Conservation (phyloP, 2,797 vertebrate species). For the Hozukius guyotensis region DNA sequence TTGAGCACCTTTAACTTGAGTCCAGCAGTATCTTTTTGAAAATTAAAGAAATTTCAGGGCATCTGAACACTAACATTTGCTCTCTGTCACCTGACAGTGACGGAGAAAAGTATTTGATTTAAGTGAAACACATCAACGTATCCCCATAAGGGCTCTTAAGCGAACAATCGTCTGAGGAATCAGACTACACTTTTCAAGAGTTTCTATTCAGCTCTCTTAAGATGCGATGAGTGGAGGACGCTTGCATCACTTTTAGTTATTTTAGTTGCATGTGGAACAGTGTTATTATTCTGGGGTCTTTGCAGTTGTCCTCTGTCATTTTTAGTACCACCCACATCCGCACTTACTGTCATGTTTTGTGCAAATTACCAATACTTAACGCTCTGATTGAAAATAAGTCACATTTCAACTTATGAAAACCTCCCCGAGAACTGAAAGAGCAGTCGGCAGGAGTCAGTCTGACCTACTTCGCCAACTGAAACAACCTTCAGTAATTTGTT, state of each 20-base stretch:
- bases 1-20: not conserved
- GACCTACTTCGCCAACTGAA: conserved; percentile 16
- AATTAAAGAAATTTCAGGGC: not conserved
- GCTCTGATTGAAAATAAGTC: not conserved
- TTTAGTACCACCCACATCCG: conserved; percentile 10
- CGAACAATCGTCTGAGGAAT: conserved; percentile 8
- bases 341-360: not conserved
- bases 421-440: not conserved
- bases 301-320: conserved; percentile 9
- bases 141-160: conserved; percentile 29
- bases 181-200: conserved; percentile 4
- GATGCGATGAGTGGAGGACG: not conserved
- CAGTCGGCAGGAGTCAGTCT: not conserved
- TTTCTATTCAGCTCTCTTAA: conserved; percentile 3
- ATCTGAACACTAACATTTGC: conserved; percentile 8
- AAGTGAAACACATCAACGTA: conserved; percentile 15
- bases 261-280: conserved; percentile 1
- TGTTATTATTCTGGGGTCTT: conserved; percentile 8
- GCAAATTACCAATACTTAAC: not conserved
- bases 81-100: conserved; percentile 12
- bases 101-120: conserved; percentile 2
- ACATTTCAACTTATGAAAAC: not conserved
- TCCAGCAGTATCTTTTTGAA: not conserved
- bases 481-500: not conserved
- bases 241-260: not conserved